Evolutionary conservation across 2,113 vertebrate genomes (phyloP).

Genomic region (Panthera leo): DNA sequence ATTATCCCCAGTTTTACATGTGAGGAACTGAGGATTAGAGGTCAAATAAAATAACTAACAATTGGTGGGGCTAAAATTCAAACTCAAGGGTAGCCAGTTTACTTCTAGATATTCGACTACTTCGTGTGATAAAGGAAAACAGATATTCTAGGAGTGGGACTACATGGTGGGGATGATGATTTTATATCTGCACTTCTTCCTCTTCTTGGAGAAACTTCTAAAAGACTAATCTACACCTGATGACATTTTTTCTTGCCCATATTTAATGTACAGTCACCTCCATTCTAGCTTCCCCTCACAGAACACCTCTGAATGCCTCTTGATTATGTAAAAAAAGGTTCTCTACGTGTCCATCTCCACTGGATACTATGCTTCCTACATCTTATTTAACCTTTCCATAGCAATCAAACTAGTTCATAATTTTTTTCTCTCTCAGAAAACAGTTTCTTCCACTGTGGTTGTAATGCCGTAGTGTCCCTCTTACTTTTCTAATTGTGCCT

Average conservation of each 20-base stretch:
- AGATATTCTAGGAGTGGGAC: not conserved
- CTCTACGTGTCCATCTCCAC: not conserved
- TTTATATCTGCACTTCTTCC: not conserved
- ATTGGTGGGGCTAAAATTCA: not conserved
- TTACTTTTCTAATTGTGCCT: not conserved
- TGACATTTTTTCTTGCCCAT: not conserved
- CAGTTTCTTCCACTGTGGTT: not conserved
- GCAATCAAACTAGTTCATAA: not conserved
- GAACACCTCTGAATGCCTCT: not conserved
- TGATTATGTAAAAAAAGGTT: not conserved
- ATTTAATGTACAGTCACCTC: not conserved
- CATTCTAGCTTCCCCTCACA: not conserved
- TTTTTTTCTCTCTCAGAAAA: not conserved
- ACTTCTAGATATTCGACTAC: not conserved
- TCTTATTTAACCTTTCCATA: not conserved
- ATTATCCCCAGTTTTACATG: not conserved
- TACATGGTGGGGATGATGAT: not conserved
- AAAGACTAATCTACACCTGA: not conserved
- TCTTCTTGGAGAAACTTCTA: not conserved
- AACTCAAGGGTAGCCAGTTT: not conserved
- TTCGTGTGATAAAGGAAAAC: not conserved
- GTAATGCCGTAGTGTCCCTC: not conserved
- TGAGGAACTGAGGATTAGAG: not conserved
- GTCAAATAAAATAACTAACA: not conserved
- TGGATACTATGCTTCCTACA: not conserved